These are phyloP conservation scores for Nomada goodeniana DNA, from an alignment of 2,888 invertebrate genomes.

Conservation along the genomic window DNA sequence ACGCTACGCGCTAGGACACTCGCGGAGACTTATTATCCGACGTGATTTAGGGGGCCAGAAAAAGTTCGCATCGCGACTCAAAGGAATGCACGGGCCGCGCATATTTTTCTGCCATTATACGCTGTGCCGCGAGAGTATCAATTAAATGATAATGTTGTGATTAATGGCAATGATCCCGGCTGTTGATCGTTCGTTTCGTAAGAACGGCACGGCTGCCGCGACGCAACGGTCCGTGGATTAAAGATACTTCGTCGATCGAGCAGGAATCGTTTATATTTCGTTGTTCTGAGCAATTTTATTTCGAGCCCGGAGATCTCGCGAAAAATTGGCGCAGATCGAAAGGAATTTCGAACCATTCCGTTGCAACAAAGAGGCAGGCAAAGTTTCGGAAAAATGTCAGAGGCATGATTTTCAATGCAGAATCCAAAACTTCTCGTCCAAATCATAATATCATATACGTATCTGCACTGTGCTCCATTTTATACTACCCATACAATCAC, in stretches of 20 bases:
- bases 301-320: too few species aligned
- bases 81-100: constrained; percentile 40
- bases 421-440: too few species aligned
- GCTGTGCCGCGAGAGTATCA: constrained; percentile 47
- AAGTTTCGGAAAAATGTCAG: too few species aligned
- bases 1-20: constrained; percentile 73
- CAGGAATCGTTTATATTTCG: not conserved
- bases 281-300: too few species aligned
- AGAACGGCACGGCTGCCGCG: constrained; percentile 17
- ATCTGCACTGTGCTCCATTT: too few species aligned
- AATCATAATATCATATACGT: too few species aligned
- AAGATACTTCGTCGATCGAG: not conserved
- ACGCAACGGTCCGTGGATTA: not conserved
- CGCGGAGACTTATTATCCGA: constrained; percentile 75
- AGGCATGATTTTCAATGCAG: too few species aligned
- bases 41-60: constrained; percentile 75
- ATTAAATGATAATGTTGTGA: constrained; percentile 56
- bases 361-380: too few species aligned
- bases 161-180: constrained; percentile 43
- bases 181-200: constrained; percentile 20
- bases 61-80: constrained; percentile 6
- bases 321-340: too few species aligned
- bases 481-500: too few species aligned
- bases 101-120: constrained; percentile 41
- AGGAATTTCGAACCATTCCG: too few species aligned